Evolutionary conservation across 1,140 invertebrate genomes (phyloP), one percentile per base, ranked within the genome.

Genomic region (Eubasilissa regina): DNA sequence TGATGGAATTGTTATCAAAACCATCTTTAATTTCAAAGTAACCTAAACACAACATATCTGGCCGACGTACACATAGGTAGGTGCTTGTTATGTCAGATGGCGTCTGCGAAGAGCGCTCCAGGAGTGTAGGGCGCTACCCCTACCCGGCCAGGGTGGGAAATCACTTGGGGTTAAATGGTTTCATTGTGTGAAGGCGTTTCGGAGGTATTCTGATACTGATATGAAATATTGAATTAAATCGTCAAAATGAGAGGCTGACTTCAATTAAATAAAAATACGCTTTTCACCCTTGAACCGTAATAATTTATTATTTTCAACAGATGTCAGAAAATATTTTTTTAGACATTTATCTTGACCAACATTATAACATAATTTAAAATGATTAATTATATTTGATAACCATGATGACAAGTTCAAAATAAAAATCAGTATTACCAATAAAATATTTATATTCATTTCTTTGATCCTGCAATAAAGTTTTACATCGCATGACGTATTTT

Each of bases 1-100:
- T 87, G 86, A 88, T 88, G 86, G 86, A 87, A 87, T 84, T 87
- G 86, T 87, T 89, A 87, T 88, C 87, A 84, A 86, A 86, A 85
- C 84, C 85, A 88, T 88, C 87, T 88, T 88, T 87, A 88, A 88
- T 88, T 88, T 87, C 84, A 83, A 83, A 83, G 82, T 83, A 83
- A 83, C 82, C 82, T 83, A 79, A 83, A 83, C 82, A 83, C 82
- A 81, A 83, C 82, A 83, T 81, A 83, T 83, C 82, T 83, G 73
- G 78, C 53, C 47, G 79, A n/a, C 74, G 44, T 79, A 77, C 62
- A 80, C 77, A 78, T 75, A 80, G 58, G 70, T 73, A 76, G 15
- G n/a, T n/a, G 43, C 79, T 81, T 66, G 76, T 64, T 68, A 68
- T 74, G 75, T 78, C 58, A 74, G 80, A 81, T 11, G 53, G 21